These are phyloP conservation scores for Erythrocercus mccallii DNA, from an alignment of 2,113 vertebrate genomes.

Conservation along the genomic window DNA sequence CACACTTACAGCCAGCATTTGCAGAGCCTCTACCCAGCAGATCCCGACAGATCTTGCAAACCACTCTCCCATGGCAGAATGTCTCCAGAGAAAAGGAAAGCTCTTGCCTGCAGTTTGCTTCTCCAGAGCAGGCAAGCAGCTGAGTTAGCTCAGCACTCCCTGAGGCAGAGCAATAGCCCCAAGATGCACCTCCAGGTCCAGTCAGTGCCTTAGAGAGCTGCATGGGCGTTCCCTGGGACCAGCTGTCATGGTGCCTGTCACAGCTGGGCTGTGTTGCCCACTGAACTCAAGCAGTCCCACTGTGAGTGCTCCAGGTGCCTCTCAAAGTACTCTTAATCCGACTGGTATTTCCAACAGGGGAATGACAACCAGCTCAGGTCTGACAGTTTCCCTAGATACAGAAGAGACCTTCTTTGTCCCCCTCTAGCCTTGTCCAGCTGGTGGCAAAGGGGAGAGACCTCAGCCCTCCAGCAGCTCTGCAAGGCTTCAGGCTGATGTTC, in stretches of 20 bases:
- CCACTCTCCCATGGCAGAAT: conserved; percentile 45
- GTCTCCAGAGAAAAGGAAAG: neutral
- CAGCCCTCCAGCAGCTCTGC: neutral
- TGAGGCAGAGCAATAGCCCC: neutral
- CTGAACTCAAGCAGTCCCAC: neutral
- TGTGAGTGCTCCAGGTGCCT: neutral
- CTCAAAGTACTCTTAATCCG: neutral
- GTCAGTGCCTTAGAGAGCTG: neutral
- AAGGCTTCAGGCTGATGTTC: neutral
- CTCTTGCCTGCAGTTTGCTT: neutral
- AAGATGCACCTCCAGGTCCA: neutral
- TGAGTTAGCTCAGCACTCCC: neutral
- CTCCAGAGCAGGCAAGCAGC: neutral
- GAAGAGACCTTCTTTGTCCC: neutral
- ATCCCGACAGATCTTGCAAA: neutral
- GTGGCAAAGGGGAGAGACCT: neutral
- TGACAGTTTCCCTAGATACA: neutral
- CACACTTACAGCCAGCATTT: conserved; percentile 44
- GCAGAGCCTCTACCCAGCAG: conserved; percentile 31
- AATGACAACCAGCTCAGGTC: neutral
- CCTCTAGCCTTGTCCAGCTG: neutral
- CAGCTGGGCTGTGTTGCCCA: neutral
- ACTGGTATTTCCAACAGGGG: neutral
- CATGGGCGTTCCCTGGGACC: neutral
- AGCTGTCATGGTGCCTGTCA: neutral